Conservation (phyloP, 1,140 invertebrate genomes). For the Periplaneta americana region DNA sequence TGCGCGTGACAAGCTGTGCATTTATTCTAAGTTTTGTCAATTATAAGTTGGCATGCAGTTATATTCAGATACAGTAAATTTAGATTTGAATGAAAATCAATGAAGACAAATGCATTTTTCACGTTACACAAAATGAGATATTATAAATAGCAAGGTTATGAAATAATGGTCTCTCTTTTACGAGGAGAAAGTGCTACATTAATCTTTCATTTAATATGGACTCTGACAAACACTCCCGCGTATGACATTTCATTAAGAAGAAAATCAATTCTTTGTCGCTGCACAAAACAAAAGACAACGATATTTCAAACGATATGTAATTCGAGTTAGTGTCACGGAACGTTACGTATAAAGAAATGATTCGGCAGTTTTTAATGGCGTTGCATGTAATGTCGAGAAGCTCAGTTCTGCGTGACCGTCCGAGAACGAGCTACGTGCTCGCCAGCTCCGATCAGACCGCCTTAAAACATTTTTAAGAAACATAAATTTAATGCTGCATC, state of each 20-base stretch:
- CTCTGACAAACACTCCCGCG: not conserved
- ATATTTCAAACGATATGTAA: not conserved
- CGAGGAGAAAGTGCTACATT: no score
- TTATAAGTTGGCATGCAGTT: no score
- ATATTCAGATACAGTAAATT: no score
- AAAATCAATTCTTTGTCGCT: not conserved
- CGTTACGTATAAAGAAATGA: not conserved
- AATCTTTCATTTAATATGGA: not conserved
- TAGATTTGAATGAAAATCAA: no score
- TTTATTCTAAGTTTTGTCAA: no score
- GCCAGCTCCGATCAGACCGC: not conserved
- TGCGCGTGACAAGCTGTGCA: no score
- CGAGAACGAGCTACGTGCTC: not conserved
- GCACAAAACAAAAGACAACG: not conserved
- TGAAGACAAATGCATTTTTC: no score
- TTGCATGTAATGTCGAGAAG: not conserved
- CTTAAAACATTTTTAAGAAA: not conserved
- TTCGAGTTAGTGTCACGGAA: not conserved
- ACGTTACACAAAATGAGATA: no score
- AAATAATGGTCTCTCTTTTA: no score
- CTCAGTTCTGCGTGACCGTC: not conserved
- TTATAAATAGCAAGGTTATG: no score
- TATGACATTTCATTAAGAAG: not conserved
- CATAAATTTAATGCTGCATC: no score
- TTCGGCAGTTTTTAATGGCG: not conserved